Evolutionary conservation across 2,113 vertebrate genomes (phyloP), one percentile per base, ranked within the genome.

Genomic region (Pelodiscus sinensis): DNA sequence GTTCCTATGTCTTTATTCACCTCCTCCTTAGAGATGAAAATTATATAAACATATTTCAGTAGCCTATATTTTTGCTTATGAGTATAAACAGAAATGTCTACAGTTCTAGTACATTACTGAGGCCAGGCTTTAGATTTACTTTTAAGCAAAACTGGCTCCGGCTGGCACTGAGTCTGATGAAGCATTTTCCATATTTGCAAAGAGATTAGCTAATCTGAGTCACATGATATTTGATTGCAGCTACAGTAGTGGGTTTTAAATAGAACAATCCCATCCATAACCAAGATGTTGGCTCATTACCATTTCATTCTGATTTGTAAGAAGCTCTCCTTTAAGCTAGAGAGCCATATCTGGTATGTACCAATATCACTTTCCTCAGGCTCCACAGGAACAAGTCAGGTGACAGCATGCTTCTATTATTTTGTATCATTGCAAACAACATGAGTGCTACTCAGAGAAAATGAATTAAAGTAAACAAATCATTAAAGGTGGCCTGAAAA

Each of bases 51-150:
- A 15, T 87, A 31, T 56, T 75, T 96, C 90, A 90, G 79, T 86
- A n/a, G 44, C 58, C 25, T 88, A 3, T 92, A 90, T 88, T 92
- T 88, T 50, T 85, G 56, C 87, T 94, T 94, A 92, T 92, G 81
- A 83, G 0, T 84, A 35, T 85, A 57, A 86, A 92, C 82, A 4
- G 29, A 85, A 94, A 84, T 80, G 88, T 38, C 82, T 85, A 68
- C 65, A 27, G 9, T 89, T 93, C 51, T 92, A 87, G 51, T 86
- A 86, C 35, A 31, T 65, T 91, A 89, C 50, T 35, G 6, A 92
- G 52, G 65, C 35, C 85, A 90, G 29, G 35, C 90, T 90, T 86
- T 92, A 60, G 35, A 58, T 93, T 86, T 84, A 79, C 81, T 90
- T 81, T 8, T 13, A 79, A 92, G 83, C 75, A 85, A 55, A 38